Evolutionary conservation across 1,140 invertebrate genomes (phyloP).

Genomic region (Drosophila rhopaloa): DNA sequence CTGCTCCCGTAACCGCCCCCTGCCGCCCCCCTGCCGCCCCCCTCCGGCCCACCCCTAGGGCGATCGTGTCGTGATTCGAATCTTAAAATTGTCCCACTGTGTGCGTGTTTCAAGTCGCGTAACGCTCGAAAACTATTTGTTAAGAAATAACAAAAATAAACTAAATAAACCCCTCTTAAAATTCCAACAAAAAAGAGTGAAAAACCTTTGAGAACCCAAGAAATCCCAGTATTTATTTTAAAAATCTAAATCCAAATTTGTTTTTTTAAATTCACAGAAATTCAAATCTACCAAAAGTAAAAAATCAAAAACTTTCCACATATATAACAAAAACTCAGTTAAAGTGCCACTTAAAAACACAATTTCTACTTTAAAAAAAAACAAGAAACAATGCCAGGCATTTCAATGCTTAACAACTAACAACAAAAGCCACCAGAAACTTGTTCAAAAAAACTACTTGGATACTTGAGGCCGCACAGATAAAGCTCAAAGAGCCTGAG

Average conservation of each 20-base stretch:
- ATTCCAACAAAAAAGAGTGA: no score
- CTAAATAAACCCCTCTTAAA: background rate
- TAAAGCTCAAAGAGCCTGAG: constrained; percentile 37
- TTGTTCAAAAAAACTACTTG: constrained; percentile 61
- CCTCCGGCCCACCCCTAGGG: constrained; percentile 6
- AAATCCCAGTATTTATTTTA: background rate
- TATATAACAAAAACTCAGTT: constrained; percentile 18
- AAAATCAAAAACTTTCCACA: constrained; percentile 1
- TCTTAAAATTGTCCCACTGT: constrained; percentile 40
- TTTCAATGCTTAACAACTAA: constrained; percentile 23
- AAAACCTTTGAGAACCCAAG: no score
- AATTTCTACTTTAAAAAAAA: constrained; percentile 17
- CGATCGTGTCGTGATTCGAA: constrained; percentile 48
- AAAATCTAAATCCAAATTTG: background rate
- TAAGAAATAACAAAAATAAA: background rate
- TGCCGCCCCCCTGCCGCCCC: constrained; percentile 33
- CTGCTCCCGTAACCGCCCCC: constrained; percentile 68
- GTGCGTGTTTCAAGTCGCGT: constrained; percentile 26
- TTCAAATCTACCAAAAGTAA: background rate
- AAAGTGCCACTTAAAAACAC: constrained; percentile 23
- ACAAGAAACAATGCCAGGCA: constrained; percentile 26
- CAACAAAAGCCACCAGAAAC: constrained; percentile 48
- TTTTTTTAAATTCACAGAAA: constrained; percentile 9
- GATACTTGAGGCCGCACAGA: constrained; percentile 53
- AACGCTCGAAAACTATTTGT: background rate